Base-by-base conservation (phyloP, 2,113 vertebrate genomes). In the Poicephalus meyeri region DNA sequence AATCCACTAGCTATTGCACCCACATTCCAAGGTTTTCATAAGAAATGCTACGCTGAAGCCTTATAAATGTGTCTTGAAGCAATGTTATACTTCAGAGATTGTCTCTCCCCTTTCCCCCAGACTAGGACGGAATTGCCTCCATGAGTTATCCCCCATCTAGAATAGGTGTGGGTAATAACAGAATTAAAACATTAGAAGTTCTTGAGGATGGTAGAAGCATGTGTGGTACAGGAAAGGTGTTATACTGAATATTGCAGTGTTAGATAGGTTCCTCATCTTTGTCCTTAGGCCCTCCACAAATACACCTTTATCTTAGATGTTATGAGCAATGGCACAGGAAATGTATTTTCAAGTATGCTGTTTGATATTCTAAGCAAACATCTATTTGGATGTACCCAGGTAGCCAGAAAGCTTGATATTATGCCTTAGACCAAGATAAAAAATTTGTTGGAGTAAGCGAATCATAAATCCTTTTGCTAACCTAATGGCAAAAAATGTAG, bases 1-100 rank as follows among this genome's bases (percentile, higher is more conserved):
- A 93, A 93, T 80, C 81, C 35, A 4, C 37, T 41, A 64, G 55
- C 46, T 94, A 80, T 96, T 91, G 58, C 42, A 83, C 52, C 11
- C 90, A 15, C 76, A 55, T 94, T 94, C 82, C 90, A 86, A 64
- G 10, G 8, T 80, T 93, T 95, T 91, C 72, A 15, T 64, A 80
- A 58, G 50, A 78, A 90, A 64, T 89, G 46, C 64, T 86, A 16
- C 66, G 70, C 12, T 86, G 71, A 90, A 66, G 7, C 20, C 35
- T 83, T 91, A 39, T 70, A 74, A 60, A 58, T 64, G 18, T 11
- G 46, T 80, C 41, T 73, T 86, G 88, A 83, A 88, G 13, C 33
- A 70, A 23, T 50, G 24, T 12, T 21, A 26, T 61, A 24, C 65
- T 73, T 88, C 77, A 80, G 55, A 88, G 39, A 74, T 70, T 70